These are phyloP conservation scores for Willisornis vidua DNA, from an alignment of 2,113 vertebrate species.

Conservation along the genomic window DNA sequence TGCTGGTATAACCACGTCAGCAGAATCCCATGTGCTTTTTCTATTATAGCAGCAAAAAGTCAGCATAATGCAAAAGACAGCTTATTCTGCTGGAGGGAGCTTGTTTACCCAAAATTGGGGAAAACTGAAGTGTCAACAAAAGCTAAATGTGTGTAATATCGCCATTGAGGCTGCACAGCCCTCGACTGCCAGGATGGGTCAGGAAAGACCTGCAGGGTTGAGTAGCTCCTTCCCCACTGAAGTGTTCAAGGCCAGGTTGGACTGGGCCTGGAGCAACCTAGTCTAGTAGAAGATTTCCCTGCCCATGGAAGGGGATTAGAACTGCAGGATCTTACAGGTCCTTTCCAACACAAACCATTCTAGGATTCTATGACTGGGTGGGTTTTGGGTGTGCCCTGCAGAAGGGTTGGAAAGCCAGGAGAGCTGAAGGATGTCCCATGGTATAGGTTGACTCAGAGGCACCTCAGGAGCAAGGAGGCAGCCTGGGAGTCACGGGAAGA, in stretches of 20 bases:
- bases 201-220: neutral
- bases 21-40: constrained; percentile 38
- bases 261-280: neutral
- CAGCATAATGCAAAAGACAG: constrained; percentile 9
- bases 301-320: neutral
- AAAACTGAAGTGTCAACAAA: neutral
- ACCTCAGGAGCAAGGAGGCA: neutral
- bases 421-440: neutral
- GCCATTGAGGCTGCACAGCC: neutral
- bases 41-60: constrained; percentile 2
- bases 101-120: neutral
- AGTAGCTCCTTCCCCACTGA: neutral
- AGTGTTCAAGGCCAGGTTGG: neutral
- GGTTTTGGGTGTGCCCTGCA: neutral
- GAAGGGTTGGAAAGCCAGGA: neutral
- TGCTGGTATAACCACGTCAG: constrained; percentile 1
- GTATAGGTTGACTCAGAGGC: rapidly evolving
- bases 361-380: neutral
- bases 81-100: constrained; percentile 1
- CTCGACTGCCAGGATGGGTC: neutral
- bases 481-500: neutral
- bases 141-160: neutral
- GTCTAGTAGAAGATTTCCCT: neutral
- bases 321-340: neutral
- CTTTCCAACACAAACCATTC: neutral